Evolutionary conservation across 2,797 vertebrate genomes (phyloP).

Genomic region (Siniperca undulata): DNA sequence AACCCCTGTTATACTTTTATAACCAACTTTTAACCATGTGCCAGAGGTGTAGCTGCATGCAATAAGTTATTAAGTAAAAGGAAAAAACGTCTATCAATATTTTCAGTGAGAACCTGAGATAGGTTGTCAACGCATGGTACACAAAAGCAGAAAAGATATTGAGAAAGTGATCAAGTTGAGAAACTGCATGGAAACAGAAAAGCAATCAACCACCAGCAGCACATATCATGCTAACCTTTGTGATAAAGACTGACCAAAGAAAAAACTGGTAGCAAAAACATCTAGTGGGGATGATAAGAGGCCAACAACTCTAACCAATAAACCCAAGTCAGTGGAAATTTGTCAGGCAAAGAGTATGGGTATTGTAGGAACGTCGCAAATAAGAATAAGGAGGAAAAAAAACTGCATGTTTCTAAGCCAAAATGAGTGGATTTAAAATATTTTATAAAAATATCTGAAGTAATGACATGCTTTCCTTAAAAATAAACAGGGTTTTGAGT

Average conservation of each 20-base stretch:
- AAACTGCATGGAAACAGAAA: background rate
- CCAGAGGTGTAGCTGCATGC: background rate
- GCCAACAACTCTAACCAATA: background rate
- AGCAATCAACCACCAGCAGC: slow-evolving; percentile 1
- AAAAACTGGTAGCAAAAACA: background rate
- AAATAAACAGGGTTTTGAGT: background rate
- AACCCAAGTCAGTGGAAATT: background rate
- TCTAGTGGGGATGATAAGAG: background rate
- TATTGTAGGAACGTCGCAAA: background rate
- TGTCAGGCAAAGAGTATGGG: background rate
- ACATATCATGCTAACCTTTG: background rate
- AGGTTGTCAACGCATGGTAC: no score
- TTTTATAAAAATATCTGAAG: background rate
- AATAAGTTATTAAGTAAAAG: background rate
- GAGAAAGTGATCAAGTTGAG: background rate
- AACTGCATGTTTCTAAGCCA: no score
- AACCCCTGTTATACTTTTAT: background rate
- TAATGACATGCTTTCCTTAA: background rate
- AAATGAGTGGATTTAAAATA: background rate
- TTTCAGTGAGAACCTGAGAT: background rate
- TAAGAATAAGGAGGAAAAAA: background rate
- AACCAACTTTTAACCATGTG: background rate
- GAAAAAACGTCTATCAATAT: background rate
- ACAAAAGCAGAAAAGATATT: background rate
- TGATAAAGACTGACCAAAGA: background rate